Base-by-base conservation (phyloP, 2,797 vertebrate species). In the Cirrhinus mrigala region DNA sequence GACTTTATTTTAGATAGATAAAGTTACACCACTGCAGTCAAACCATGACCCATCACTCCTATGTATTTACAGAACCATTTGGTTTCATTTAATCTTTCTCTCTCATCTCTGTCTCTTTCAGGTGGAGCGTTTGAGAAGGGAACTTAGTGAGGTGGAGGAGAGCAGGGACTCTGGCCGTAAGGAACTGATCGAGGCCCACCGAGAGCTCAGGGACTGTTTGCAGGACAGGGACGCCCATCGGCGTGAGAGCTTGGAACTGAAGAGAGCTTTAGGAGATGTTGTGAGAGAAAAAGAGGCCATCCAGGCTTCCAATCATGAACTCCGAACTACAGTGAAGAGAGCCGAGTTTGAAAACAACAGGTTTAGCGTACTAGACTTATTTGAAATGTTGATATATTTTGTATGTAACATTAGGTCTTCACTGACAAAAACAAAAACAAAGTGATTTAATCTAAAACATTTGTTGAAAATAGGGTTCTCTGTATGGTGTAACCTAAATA, bases 281-380 rank as follows among this genome's bases (percentile, higher is more conserved):
- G 92, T 86, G 86, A 91, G 90, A 0, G 96, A 97, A 86, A 96
- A 93, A 79, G 95, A 95, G 12, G 85, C 93, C 52, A 91, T 97
- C 82, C 94, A 94, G 33, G 70, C 82, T 8, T 96, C 96, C 44
- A 97, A 96, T 81, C 84, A 92, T 15, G 92, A 96, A 81, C 96
- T 98, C 4, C 91, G 95, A 85, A 91, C 89, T 6, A 81, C 90
- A 3, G 46, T 97, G 79, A 94, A 93, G 90, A 94, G 84, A 89
- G 91, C 91, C 0, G 94, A 96, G 89, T 94, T 93, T 48, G 96
- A 97, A 87, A 96, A 94, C 88, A 97, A 92, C 94, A 96, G 96
- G 97, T 97, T 60, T 60, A 46, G 58, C 50, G 62, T n/a, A 37
- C 74, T 70, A 20, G 15, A 54, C 27, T 58, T 14, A 1, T 56